Conservation (phyloP, 2,113 vertebrate genomes). For the Anas platyrhynchos region DNA sequence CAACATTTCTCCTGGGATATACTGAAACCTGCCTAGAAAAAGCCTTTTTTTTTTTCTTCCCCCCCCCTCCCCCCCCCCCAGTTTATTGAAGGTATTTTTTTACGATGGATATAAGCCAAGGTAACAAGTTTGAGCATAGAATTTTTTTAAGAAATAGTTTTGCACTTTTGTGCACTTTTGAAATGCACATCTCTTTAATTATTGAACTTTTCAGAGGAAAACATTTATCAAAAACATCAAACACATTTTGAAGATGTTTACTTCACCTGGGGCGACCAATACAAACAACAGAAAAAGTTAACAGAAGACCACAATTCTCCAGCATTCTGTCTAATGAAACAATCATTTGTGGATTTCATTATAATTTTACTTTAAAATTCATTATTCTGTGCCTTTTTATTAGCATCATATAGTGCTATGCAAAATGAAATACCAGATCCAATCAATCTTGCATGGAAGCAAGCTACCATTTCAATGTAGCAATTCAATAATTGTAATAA, state of each 20-base stretch:
- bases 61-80: background rate
- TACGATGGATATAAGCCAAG: background rate
- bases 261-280: background rate
- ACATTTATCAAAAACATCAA: background rate
- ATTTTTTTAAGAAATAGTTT: background rate
- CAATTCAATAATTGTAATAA: constrained; percentile 26
- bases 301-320: background rate
- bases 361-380: constrained; percentile 15
- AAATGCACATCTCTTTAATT: background rate
- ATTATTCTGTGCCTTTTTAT: constrained; percentile 32
- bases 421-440: constrained; percentile 29
- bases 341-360: constrained; percentile 39
- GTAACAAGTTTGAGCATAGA: background rate
- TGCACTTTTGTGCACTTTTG: background rate
- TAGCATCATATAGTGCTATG: background rate
- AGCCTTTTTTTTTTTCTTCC: background rate
- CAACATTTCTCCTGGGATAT: background rate
- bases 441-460: background rate
- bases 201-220: background rate
- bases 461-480: background rate
- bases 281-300: background rate
- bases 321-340: constrained; percentile 1
- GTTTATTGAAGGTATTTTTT: background rate
- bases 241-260: constrained; percentile 17
- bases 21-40: background rate